phyloP scores from a whole-genome alignment of 2,888 invertebrate species.

The Lissonota sp. region DNA sequence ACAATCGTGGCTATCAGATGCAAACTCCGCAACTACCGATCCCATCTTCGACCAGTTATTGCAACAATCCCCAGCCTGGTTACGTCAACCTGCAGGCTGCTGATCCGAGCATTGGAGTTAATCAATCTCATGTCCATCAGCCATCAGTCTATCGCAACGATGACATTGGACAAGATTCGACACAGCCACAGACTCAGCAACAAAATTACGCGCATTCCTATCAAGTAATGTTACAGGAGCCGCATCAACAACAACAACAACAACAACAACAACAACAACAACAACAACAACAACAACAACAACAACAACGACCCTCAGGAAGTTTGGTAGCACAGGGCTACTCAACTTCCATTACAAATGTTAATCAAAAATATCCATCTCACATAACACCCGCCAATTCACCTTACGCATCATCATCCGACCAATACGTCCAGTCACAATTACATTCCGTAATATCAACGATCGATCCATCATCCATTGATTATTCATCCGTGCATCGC shows the following conservation, averaged over 20 bases:
- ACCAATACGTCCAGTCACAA: constrained; percentile 69
- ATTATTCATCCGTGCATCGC: constrained; percentile 40
- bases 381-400: constrained; percentile 40
- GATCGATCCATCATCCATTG: constrained; percentile 23
- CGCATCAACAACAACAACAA: constrained; percentile 16
- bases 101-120: constrained; percentile 10
- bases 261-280: constrained; percentile 6
- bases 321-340: constrained; percentile 46
- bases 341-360: constrained; percentile 1
- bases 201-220: constrained; percentile 16
- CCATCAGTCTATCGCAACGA: constrained; percentile 29
- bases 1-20: constrained; percentile 46
- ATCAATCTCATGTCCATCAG: neutral
- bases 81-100: constrained; percentile 20
- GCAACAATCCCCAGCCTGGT: constrained; percentile 2
- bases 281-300: constrained; percentile 28
- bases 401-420: constrained; percentile 48
- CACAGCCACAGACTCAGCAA: constrained; percentile 52
- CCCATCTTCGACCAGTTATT: constrained; percentile 40
- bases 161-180: constrained; percentile 48
- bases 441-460: constrained; percentile 52
- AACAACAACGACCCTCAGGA: constrained; percentile 42
- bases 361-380: constrained; percentile 18
- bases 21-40: constrained; percentile 8
- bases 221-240: constrained; percentile 12